Evolutionary conservation across 2,113 vertebrate species (phyloP), one percentile per base, ranked within the genome.

Genomic region (Melanerpes aurifrons): DNA sequence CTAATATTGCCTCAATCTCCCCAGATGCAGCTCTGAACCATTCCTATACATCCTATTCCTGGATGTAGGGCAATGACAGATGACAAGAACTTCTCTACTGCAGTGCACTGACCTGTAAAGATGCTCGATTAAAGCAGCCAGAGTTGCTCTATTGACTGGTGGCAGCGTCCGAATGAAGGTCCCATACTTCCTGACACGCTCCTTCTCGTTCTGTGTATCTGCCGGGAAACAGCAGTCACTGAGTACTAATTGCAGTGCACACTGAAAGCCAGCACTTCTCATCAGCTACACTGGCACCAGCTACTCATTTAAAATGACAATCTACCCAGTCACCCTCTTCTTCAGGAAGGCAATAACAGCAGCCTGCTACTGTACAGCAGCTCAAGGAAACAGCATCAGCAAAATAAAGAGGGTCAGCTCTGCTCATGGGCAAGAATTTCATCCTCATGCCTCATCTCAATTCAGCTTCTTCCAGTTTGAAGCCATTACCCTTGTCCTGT

Each of bases 101-200:
- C 59, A 58, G 22, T 87, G 63, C 35, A 95, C 93, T 94, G 73
- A 99, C 99, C 99, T 99, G 97, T 99, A 99, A 83, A 99, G 98
- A 91, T 99, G 99, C 92, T 99, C 98, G 81, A 99, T 98, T 91
- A 99, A 88, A 69, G 99, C 99, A 58, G 98, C 98, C 50, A 99
- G 81, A 4, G 99, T 99, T 67, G 98, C 97, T 96, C 98, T 97
- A 96, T 98, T 99, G 94, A 99, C 98, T 56, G 96, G 97, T 45
- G 98, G 98, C 95, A 99, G 98, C 12, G 97, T 98, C 62, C 91
- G 97, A 87, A 99, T 99, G 95, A 99, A 98, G 81, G 98, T 97
- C 50, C 97, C 97, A 69, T 99, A 99, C 89, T 98, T 99, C 91
- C 97, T 98, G 63, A 98, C 97, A 80, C 99, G 98, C 70, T 97